phyloP scores from a whole-genome alignment of 2,113 vertebrate species.

The Vulpes lagopus region DNA sequence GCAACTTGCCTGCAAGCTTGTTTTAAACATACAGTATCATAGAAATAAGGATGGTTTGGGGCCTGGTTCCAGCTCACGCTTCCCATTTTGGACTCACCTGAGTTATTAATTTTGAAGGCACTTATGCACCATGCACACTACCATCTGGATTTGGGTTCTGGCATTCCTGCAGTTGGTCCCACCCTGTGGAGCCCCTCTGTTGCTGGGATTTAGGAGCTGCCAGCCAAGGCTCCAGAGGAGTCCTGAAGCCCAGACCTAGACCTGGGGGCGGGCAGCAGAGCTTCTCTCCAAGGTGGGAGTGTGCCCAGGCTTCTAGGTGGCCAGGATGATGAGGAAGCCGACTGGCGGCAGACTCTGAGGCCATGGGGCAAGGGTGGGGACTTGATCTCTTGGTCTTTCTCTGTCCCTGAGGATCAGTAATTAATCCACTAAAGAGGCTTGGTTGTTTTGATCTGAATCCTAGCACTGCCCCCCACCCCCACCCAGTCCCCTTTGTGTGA shows the following conservation, averaged over 20 bases:
- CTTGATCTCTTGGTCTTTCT: conserved; percentile 85
- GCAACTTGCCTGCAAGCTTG: conserved; percentile 5
- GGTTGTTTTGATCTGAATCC: conserved; percentile 85
- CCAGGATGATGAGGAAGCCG: neutral
- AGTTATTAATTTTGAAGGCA: neutral
- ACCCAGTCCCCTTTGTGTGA: conserved; percentile 84
- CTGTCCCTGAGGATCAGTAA: conserved; percentile 87
- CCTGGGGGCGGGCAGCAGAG: neutral
- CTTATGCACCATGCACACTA: neutral
- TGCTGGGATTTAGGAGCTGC: neutral
- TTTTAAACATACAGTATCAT: neutral
- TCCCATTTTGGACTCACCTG: neutral
- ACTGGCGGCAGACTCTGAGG: conserved; percentile 61
- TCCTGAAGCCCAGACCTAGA: too few species aligned
- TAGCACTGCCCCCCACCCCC: neutral
- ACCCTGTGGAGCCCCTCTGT: neutral
- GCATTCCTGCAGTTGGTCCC: accelerated
- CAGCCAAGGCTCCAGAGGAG: neutral
- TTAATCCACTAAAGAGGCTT: conserved; percentile 88
- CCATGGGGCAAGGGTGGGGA: conserved; percentile 21
- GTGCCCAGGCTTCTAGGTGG: conserved; percentile 24
- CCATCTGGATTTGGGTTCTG: neutral
- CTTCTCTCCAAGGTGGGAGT: accelerated
- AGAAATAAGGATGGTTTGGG: neutral
- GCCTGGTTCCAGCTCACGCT: neutral